These are phyloP conservation scores for Anoncus sp. DNA, from an alignment of 2,888 invertebrate genomes.

Conservation along the genomic window DNA sequence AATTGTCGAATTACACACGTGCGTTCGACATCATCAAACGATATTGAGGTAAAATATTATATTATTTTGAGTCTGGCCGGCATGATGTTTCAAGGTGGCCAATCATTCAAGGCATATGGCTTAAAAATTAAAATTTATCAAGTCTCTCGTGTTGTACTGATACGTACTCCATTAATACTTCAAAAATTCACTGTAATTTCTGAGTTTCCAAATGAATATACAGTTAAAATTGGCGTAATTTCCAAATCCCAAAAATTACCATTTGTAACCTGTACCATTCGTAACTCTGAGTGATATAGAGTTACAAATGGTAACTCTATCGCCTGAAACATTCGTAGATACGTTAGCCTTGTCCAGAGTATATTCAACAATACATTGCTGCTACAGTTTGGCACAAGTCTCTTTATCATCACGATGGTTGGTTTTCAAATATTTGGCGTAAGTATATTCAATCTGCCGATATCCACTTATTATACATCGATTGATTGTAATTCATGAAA, in stretches of 20 bases:
- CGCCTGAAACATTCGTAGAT: slow-evolving; percentile 49
- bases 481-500: not conserved
- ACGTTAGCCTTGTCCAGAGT: slow-evolving; percentile 54
- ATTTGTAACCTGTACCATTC: no score
- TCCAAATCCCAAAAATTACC: no score
- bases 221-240: no score
- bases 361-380: slow-evolving; percentile 62
- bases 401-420: slow-evolving; percentile 58
- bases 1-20: slow-evolving; percentile 54
- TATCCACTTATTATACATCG: not conserved
- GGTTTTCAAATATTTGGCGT: slow-evolving; percentile 64
- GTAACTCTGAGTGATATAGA: no score
- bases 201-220: no score
- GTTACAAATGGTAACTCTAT: no score
- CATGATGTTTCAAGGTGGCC: not conserved
- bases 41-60: slow-evolving; percentile 50
- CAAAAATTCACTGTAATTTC: no score
- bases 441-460: slow-evolving; percentile 15
- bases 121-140: no score
- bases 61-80: not conserved
- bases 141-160: no score
- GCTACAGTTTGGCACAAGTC: slow-evolving; percentile 62
- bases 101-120: not conserved
- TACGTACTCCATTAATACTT: no score
- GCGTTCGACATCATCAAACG: slow-evolving; percentile 59